Evolutionary conservation across 2,888 invertebrate species (phyloP), one percentile per base, ranked within the genome.

Genomic region (Perdita meconis): DNA sequence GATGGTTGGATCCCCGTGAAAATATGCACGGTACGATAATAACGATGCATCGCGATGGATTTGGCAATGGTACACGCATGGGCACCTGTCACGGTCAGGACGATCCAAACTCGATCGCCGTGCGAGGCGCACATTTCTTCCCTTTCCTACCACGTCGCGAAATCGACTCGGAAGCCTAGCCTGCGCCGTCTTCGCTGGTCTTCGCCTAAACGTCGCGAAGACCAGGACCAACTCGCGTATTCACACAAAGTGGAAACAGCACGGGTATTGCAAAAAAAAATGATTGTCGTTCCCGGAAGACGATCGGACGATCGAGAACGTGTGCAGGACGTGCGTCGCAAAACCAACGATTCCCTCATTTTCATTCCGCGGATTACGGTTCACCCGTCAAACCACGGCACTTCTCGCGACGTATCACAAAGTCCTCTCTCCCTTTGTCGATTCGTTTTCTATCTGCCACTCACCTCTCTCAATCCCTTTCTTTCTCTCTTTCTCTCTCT

Each of bases 41-140:
- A 55, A 26, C 22, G 8, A 53, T 38, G 16, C 30, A 26, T 56
- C 38, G 22, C 13, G 30, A 50, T 38, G 42, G 38, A 67, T 79
- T 75, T 73, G 83, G 69, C 66, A 72, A 44, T 13, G 53, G 38
- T 69, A 30, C 42, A 74, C 74, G 68, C 74, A 65, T 75, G 69
- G 55, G 65, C 69, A 68, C 53, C 65, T 73, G 63, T 80, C 60
- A 80, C 40, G 36, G 22, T 22, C 4, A 19, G 8, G 13, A 66
- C 38, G 34, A 6, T 57, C 53, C 22, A 26, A 63, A 50, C 38
- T 55, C 19, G 26, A 51, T 30, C 6, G 51, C 42, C 44, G 24
- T 47, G 12, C n/a, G n/a, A n/a, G n/a, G n/a, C n/a, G n/a, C 51
- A 42, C 38, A 8, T 42, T 34, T 50, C 44, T 19, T 50, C 19